Conservation (phyloP, 2,113 vertebrate genomes). For the Passer domesticus region DNA sequence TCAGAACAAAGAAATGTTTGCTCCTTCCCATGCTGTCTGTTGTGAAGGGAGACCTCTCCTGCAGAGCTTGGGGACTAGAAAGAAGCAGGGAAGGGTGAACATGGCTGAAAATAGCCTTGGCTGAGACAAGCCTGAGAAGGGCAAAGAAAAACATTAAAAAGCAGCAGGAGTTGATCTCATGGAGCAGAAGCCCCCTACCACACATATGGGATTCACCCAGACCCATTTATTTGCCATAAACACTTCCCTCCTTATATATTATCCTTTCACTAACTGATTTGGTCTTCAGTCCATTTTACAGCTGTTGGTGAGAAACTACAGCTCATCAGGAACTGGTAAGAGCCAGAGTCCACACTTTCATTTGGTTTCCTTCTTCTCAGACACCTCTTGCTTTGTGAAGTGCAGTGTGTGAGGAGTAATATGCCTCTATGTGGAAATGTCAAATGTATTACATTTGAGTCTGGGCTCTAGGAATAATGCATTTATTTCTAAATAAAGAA, state of each 20-base stretch:
- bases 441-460: not conserved
- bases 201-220: not conserved
- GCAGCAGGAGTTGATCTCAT: not conserved
- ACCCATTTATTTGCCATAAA: not conserved
- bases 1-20: not conserved
- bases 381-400: not conserved
- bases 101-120: not conserved
- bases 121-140: not conserved
- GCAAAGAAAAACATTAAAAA: not conserved
- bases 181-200: not conserved
- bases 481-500: not conserved
- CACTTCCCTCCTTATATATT: accelerated
- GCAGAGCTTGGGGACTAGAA: not conserved
- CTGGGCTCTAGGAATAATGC: not conserved
- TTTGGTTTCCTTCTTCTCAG: not conserved
- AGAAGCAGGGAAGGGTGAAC: not conserved
- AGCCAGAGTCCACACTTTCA: not conserved
- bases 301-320: not conserved
- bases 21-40: not conserved
- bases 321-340: not conserved
- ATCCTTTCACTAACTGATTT: not conserved
- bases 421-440: not conserved
- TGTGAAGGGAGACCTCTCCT: not conserved
- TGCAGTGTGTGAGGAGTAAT: not conserved
- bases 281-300: not conserved